Evolutionary conservation across 2,113 vertebrate genomes (phyloP).

Genomic region (Myxocyprinus asiaticus): DNA sequence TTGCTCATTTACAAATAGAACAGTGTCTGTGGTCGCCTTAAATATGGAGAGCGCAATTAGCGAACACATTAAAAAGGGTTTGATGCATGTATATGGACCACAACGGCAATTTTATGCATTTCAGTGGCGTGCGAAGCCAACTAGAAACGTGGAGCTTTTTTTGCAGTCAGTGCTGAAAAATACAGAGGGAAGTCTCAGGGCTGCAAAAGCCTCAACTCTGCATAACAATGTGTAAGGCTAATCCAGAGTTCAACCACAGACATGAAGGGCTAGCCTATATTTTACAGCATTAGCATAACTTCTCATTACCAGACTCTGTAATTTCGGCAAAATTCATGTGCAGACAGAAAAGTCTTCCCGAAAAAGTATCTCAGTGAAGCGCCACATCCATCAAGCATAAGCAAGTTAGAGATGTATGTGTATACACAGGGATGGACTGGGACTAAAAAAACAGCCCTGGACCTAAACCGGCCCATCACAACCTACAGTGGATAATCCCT

Average conservation of each 20-base stretch:
- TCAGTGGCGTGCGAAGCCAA: slow-evolving; percentile 50
- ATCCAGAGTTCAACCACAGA: slow-evolving; percentile 66
- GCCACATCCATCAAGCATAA: slow-evolving; percentile 21
- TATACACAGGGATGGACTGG: too few species aligned
- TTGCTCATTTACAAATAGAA: slow-evolving; percentile 24
- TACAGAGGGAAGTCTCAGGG: slow-evolving; percentile 2
- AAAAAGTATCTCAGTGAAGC: slow-evolving; percentile 56
- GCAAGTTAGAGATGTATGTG: too few species aligned
- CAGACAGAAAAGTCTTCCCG: slow-evolving; percentile 66
- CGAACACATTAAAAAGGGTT: slow-evolving; percentile 55
- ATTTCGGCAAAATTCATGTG: slow-evolving; percentile 66
- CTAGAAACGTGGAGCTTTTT: slow-evolving; percentile 45
- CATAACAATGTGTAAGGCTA: slow-evolving; percentile 75
- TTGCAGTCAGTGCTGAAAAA: slow-evolving; percentile 57
- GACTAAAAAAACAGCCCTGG: too few species aligned
- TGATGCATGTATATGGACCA: slow-evolving; percentile 54
- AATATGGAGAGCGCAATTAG: slow-evolving; percentile 53
- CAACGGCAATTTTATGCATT: slow-evolving; percentile 47
- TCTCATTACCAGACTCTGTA: slow-evolving; percentile 74
- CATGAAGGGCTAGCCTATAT: slow-evolving; percentile 71
- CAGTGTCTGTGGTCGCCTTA: slow-evolving; percentile 47
- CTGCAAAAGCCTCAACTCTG: slow-evolving; percentile 68
- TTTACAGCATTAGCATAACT: slow-evolving; percentile 78
- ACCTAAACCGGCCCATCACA: too few species aligned
- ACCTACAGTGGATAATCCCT: too few species aligned